A percentile compares a stretch with the other conserved stretches of the same genome.
phyloP scores from a whole-genome alignment of 2,113 vertebrate genomes.

The Isichthys henryi region DNA sequence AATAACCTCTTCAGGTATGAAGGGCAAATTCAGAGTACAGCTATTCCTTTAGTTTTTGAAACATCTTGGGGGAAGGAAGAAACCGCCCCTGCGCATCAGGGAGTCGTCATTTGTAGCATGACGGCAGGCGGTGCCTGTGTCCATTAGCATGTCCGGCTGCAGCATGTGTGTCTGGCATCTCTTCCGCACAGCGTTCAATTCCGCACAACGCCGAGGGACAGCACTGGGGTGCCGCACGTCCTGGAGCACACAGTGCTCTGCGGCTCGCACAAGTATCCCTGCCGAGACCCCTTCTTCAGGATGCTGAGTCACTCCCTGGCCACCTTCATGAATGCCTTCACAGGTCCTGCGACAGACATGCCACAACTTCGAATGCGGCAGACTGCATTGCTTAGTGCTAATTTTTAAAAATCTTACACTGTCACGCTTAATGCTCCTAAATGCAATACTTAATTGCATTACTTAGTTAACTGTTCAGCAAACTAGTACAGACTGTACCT shows the following conservation, averaged over 20 bases:
- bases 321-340: constrained; percentile 97
- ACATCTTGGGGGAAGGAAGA: not conserved
- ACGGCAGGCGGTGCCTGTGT: not conserved
- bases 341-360: constrained; percentile 57
- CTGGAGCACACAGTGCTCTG: constrained; percentile 89
- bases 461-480: not conserved
- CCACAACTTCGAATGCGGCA: not conserved
- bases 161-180: not conserved
- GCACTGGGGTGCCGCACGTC: constrained; percentile 80
- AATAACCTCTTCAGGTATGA: constrained; percentile 91
- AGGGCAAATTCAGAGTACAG: not conserved
- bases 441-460: not conserved
- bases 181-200: constrained; percentile 71
- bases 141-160: not conserved
- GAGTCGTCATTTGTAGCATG: not conserved
- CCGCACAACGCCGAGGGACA: constrained; percentile 85
- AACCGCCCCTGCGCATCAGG: not conserved
- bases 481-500: not conserved
- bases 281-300: constrained; percentile 94
- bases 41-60: not conserved
- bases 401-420: not conserved
- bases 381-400: not conserved
- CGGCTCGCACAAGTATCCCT: constrained; percentile 81
- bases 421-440: not conserved
- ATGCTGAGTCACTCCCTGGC: constrained; percentile 88